Percentiles rank a stretch among this genome's conserved stretches.
Conservation (phyloP, 1,140 invertebrate species). For the Proales similis region DNA sequence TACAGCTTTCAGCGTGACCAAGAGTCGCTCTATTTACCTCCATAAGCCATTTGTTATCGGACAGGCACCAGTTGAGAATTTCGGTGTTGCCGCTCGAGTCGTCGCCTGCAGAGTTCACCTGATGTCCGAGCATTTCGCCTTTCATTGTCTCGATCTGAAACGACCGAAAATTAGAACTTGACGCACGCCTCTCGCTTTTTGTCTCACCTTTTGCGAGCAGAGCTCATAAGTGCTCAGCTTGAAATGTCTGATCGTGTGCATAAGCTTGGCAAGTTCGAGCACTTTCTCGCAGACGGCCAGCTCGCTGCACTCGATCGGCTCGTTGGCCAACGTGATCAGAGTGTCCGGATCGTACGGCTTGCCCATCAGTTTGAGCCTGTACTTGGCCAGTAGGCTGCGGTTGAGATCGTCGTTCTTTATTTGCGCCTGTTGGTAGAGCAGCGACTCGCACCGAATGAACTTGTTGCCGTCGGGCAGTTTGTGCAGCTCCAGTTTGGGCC, state of each 20-base stretch:
- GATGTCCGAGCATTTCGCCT: not conserved
- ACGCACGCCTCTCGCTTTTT: no score
- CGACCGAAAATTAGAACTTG: no score
- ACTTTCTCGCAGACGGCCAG: conserved; percentile 33
- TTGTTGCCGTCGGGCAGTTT: conserved; percentile 28
- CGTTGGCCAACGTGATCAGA: conserved; percentile 3
- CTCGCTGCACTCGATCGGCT: conserved; percentile 4
- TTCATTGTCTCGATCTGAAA: conserved; percentile 32
- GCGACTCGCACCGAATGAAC: no score
- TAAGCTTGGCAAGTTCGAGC: conserved; percentile 8
- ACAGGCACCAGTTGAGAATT: conserved; percentile 17
- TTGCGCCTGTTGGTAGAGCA: no score
- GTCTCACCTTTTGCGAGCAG: conserved; percentile 30
- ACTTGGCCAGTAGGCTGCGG: conserved; percentile 1
- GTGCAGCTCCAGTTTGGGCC: conserved; percentile 17
- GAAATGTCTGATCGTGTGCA: conserved; percentile 33
- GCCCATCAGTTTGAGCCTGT: conserved; percentile 20
- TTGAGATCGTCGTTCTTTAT: no score
- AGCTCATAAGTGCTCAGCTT: conserved; percentile 26
- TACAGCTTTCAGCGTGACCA: not conserved
- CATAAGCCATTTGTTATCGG: conserved; percentile 33
- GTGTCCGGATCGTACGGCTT: conserved; percentile 32
- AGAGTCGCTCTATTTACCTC: not conserved
- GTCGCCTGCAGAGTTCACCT: conserved; percentile 5
- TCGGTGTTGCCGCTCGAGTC: conserved; percentile 11